phyloP scores from a whole-genome alignment of 2,797 vertebrate species.

The Eremophila alpestris region DNA sequence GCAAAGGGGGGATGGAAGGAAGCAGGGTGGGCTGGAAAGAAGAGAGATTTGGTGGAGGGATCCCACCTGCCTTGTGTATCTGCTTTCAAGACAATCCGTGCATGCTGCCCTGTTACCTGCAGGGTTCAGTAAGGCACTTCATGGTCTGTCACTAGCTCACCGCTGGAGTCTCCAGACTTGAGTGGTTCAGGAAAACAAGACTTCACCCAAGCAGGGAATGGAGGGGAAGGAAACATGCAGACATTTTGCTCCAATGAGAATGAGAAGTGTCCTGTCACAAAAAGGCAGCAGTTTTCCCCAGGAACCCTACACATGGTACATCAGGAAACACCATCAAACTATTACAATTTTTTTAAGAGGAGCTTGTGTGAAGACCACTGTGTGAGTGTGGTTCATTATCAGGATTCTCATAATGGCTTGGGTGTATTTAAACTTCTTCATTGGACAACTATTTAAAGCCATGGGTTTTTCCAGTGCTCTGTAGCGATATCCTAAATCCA shows the following conservation, averaged over 20 bases:
- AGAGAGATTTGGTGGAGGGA: not conserved
- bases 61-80: not conserved
- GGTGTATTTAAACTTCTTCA: not conserved
- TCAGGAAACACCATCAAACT: not conserved
- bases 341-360: not conserved
- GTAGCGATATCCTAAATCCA: not conserved
- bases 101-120: not conserved
- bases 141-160: not conserved
- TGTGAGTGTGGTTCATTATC: not conserved
- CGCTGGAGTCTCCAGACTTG: not conserved
- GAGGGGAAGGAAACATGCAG: not conserved
- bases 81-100: not conserved
- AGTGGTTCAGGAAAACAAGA: not conserved
- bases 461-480: not conserved
- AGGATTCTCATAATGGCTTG: not conserved
- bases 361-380: not conserved
- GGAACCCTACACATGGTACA: not conserved
- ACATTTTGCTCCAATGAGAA: not conserved
- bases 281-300: not conserved
- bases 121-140: not conserved
- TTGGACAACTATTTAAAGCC: not conserved
- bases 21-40: not conserved
- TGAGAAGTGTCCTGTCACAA: not conserved
- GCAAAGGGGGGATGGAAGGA: accelerated
- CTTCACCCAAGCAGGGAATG: not conserved